These are phyloP conservation scores for Calliphora vicina DNA, from an alignment of 1,140 invertebrate species.

Conservation along the genomic window DNA sequence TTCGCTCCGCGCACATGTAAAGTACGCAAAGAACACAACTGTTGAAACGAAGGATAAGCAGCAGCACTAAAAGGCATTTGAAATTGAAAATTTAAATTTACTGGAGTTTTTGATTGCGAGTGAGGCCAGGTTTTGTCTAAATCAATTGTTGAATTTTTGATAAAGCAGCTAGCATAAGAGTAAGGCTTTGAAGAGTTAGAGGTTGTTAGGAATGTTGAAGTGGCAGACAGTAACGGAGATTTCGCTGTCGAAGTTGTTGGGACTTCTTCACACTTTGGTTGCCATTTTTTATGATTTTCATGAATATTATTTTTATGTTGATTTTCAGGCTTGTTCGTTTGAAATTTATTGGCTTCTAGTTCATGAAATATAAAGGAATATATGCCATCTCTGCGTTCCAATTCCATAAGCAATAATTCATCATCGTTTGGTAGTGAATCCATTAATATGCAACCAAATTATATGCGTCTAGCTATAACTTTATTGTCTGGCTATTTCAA, in stretches of 20 bases:
- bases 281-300: not conserved
- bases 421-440: not conserved
- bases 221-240: too few relatives aligned
- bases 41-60: not conserved
- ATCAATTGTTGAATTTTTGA: not conserved
- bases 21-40: slow-evolving; percentile 8
- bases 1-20: slow-evolving; percentile 7
- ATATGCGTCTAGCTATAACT: not conserved
- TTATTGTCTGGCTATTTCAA: not conserved
- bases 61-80: not conserved
- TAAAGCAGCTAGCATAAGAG: too few relatives aligned
- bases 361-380: slow-evolving; percentile 41
- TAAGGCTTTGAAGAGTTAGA: too few relatives aligned
- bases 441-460: not conserved
- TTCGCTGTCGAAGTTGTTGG: too few relatives aligned
- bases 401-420: slow-evolving; percentile 36
- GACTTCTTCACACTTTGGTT: too few relatives aligned
- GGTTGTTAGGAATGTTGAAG: too few relatives aligned
- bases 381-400: slow-evolving; percentile 39
- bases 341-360: slow-evolving; percentile 17
- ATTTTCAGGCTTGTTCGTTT: not conserved
- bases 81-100: not conserved
- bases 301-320: not conserved
- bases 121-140: slow-evolving; percentile 33
- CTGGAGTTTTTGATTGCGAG: not conserved